Conservation (phyloP, 2,113 vertebrate genomes). For the Rhizomys pruinosus region DNA sequence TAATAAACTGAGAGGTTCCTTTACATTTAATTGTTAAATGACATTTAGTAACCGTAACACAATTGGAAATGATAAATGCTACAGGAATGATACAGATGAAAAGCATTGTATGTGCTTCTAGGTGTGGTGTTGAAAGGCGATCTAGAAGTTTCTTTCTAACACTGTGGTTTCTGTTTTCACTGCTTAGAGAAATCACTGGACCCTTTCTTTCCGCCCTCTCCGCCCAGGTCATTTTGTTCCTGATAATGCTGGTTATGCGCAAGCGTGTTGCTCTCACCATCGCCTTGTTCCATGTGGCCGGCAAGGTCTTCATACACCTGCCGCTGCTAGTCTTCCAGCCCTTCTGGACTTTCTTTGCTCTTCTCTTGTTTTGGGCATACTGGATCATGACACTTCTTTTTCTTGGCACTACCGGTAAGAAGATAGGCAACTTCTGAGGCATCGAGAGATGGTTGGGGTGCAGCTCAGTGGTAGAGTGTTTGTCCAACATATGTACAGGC, state of each 20-base stretch:
- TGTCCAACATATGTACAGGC: background rate
- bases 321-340: conserved; percentile 96
- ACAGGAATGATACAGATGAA: background rate
- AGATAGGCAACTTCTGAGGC: conserved; percentile 15
- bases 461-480: background rate
- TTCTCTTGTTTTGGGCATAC: conserved; percentile 96
- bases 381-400: conserved; percentile 97
- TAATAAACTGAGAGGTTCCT: conserved; percentile 21
- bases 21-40: conserved; percentile 43
- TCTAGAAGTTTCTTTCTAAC: background rate
- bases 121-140: background rate
- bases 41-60: background rate
- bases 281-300: conserved; percentile 97
- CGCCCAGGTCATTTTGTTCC: conserved; percentile 92
- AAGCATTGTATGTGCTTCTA: background rate
- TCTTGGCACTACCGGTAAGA: conserved; percentile 94
- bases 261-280: conserved; percentile 97
- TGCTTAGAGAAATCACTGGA: conserved; percentile 42
- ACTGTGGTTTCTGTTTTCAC: conserved; percentile 24
- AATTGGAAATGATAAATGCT: background rate
- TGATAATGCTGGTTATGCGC: conserved; percentile 97
- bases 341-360: conserved; percentile 96
- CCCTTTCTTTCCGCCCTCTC: background rate
- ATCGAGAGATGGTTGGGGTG: background rate
- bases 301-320: conserved; percentile 97